Base-by-base conservation (phyloP, 2,797 vertebrate species). In the Chelon auratus region DNA sequence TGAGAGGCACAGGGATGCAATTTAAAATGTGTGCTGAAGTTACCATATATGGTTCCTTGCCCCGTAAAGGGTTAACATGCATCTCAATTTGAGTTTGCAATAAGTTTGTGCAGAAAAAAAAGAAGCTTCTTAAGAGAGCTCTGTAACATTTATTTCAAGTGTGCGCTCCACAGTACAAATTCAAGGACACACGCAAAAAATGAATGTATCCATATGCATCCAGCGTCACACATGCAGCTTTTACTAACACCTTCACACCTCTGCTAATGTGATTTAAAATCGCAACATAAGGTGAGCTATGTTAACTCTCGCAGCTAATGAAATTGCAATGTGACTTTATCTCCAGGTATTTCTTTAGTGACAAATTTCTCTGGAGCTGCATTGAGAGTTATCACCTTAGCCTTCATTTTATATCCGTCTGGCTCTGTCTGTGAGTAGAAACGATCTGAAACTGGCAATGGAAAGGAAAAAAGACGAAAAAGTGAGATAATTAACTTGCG, bases 281-380 rank as follows among this genome's bases (percentile, higher is more conserved):
- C 57, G 51, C 61, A 40, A 45, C 63, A 73, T 52, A 51, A 9
- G 73, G 67, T 36, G 30, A 30, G 26, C 55, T 47, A 72, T 54
- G 76, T 56, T 57, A 26, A 75, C 68, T 42, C 67, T 63, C 69
- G 68, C 62, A 58, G 65, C 54, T 69, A 57, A 62, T 57, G 43
- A 65, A 68, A 45, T 50, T 11, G 3, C 8, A 67, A 33, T 7
- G 58, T 3, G 8, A 54, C 2, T 14, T 40, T 24, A 40, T n/a
- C 36, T 50, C 14, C 8, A 2, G 9, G 2, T 6, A 59, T 43
- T 37, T 47, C 9, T 54, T 62, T 14, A 18, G 39, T 47, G 22
- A 37, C 24, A 69, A 13, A 57, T 5, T 9, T 60, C 26, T 2
- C 6, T 17, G 33, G 30, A 20, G 36, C 33, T 47, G 43, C 53